phyloP scores from a whole-genome alignment of 1,140 invertebrate genomes.

The Drosophila paulistorum region DNA sequence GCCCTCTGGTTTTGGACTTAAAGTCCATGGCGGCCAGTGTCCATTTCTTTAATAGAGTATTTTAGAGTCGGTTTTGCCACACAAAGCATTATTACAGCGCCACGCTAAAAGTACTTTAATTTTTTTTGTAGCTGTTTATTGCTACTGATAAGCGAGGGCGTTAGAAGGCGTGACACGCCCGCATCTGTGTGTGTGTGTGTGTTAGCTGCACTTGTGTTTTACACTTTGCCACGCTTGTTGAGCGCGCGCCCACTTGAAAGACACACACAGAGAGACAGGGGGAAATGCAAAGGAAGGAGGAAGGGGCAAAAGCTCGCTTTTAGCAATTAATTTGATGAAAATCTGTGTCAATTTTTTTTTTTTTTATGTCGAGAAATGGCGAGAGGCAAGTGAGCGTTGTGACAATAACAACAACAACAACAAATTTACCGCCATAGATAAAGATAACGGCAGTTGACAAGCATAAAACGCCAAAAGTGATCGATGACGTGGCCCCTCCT shows the following conservation, averaged over 20 bases:
- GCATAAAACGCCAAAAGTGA: constrained; percentile 39
- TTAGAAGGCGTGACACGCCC: constrained; percentile 31
- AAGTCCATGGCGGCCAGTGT: too few species aligned
- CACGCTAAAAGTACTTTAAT: constrained; percentile 40
- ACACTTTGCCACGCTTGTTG: constrained; percentile 76
- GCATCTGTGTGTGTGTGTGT: constrained; percentile 19
- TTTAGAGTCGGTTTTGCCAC: neutral
- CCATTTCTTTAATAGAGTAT: constrained; percentile 12
- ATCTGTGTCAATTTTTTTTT: constrained; percentile 67
- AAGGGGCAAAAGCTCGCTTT: constrained; percentile 43
- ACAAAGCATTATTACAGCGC: constrained; percentile 44
- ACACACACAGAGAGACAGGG: neutral
- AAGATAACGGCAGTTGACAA: constrained; percentile 36
- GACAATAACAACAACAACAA: neutral
- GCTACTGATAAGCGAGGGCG: constrained; percentile 66
- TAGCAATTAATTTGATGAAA: constrained; percentile 77
- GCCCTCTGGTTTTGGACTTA: too few species aligned
- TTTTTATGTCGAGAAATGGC: constrained; percentile 27
- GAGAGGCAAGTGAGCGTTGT: constrained; percentile 1
- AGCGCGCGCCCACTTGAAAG: constrained; percentile 48
- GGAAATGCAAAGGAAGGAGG: neutral
- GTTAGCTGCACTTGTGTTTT: constrained; percentile 57
- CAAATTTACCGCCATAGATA: constrained; percentile 14
- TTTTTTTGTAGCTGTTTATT: constrained; percentile 61
- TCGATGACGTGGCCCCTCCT: constrained; percentile 16